Base-by-base conservation (phyloP, 2,888 invertebrate genomes). In the Chironomus riparius region DNA sequence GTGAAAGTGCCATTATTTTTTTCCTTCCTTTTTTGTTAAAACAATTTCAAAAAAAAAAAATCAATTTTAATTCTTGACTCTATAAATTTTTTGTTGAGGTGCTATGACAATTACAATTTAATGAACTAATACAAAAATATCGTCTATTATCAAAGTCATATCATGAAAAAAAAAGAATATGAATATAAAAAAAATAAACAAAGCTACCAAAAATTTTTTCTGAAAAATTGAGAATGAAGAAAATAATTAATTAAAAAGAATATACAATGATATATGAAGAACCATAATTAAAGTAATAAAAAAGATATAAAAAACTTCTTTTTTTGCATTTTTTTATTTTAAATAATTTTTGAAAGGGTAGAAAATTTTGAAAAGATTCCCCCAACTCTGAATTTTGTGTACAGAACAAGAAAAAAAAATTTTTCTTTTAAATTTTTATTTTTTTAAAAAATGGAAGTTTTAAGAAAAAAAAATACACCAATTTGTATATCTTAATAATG, bases 61-160 rank as follows among this genome's bases (percentile, higher is more conserved):
- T 6, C 18, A 18, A 56, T 15, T 56, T 56, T 15, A n/a, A n/a
- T 15, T 38, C 18, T 18, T 38, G 38, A 38, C 38, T 38, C 38
- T 38, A 28, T 24, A 28, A 1, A 5, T 38, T 38, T 21, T 22
- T 65, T 65, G 24, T 65, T 61, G 72, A 61, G 72, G 72, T 72
- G 72, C 72, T 72, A 72, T 50, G 71, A 71, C 71, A 71, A 50
- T 56, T 61, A 22, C 13, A 71, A 61, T n/a, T 70, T 70, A 38
- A 38, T 21, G 13, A 22, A 70, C 50, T 21, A 22, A 24, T 22
- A 38, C 38, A 47, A 47, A 70, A 70, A 48, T 21, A 22, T 24
- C 50, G 70, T 70, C 70, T 70, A 70, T 72, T 72, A 72, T 72
- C 72, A 72, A 24, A 72, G 72, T 72, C 72, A 72, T 72, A 72